phyloP scores from a whole-genome alignment of 2,888 invertebrate species.

The Mesopsocus fuscifrons region DNA sequence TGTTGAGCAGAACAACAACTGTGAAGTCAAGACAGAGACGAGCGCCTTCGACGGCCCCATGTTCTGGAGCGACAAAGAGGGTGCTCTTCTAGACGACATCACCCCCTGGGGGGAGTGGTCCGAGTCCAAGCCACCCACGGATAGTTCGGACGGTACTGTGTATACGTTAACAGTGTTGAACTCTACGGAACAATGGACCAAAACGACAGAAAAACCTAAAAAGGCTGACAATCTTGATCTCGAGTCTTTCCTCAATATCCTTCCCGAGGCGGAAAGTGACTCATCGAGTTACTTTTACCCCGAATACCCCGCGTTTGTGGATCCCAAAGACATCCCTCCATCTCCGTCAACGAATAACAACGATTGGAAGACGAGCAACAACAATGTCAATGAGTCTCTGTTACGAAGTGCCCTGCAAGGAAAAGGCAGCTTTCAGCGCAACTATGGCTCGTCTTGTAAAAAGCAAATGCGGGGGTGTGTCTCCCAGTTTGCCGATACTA shows the following conservation, averaged over 20 bases:
- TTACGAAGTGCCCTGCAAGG: conserved; percentile 69
- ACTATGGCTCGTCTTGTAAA: conserved; percentile 16
- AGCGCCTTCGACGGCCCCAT: conserved; percentile 24
- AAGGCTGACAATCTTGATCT: conserved; percentile 39
- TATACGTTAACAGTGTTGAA: conserved; percentile 75
- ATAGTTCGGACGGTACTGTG: conserved; percentile 60
- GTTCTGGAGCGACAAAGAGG: conserved; percentile 27
- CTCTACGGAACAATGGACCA: conserved; percentile 14
- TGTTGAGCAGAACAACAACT: conserved; percentile 26
- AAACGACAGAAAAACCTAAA: conserved; percentile 8
- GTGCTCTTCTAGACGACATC: conserved; percentile 59
- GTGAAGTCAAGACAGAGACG: conserved; percentile 9
- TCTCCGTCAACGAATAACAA: conserved; percentile 54
- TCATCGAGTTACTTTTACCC: conserved; percentile 3
- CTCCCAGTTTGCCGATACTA: not conserved
- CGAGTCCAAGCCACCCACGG: conserved; percentile 24
- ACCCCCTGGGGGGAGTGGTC: conserved; percentile 26
- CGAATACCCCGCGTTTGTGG: conserved; percentile 18
- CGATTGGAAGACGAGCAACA: conserved; percentile 62
- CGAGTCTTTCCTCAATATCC: conserved; percentile 59
- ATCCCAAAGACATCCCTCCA: conserved; percentile 29
- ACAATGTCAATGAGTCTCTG: conserved; percentile 48
- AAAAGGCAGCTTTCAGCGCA: conserved; percentile 29
- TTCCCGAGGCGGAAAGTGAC: conserved; percentile 41
- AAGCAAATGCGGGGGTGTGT: conserved; percentile 12